Conservation (phyloP, 64 coral and sea anemone species). For the Cladopsammia gracilis region DNA sequence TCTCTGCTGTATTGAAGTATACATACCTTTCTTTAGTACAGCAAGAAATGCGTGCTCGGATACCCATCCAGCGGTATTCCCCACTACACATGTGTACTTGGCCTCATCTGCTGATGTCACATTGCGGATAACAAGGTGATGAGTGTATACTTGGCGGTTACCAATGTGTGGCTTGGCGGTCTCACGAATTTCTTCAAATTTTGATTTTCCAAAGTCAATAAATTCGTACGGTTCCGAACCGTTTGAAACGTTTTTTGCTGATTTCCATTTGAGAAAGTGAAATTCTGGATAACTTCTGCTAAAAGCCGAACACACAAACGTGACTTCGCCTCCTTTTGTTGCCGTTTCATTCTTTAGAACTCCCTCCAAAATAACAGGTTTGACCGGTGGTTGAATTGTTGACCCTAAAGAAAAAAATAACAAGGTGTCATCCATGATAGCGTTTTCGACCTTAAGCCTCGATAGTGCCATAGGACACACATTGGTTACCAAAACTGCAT, state of each 20-base stretch:
- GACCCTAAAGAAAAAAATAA: no score
- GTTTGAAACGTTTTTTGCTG: conserved; percentile 4
- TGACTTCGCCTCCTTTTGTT: conserved; percentile 11
- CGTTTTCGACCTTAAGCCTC: no score
- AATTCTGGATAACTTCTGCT: conserved; percentile 31
- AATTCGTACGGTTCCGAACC: conserved; percentile 14
- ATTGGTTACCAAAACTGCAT: no score
- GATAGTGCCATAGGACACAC: no score
- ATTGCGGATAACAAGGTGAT: conserved; percentile 53
- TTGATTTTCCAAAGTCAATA: conserved; percentile 33
- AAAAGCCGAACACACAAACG: conserved; percentile 48
- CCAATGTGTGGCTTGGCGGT: background rate
- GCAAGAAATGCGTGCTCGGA: conserved; percentile 23
- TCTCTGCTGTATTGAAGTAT: background rate
- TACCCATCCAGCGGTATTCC: conserved; percentile 31
- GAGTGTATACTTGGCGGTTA: background rate
- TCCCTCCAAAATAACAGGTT: conserved; percentile 24
- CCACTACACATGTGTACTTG: conserved; percentile 64
- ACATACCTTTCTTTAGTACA: conserved; percentile 40
- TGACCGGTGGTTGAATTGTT: background rate
- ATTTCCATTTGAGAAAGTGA: conserved; percentile 62
- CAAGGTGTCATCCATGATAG: no score
- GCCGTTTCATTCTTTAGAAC: conserved; percentile 49
- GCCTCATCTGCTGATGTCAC: conserved; percentile 57
- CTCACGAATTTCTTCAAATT: conserved; percentile 28